A percentile compares a stretch with the other conserved stretches of the same genome.
phyloP scores from a whole-genome alignment of 2,888 invertebrate species.

The Plebejus anna region DNA sequence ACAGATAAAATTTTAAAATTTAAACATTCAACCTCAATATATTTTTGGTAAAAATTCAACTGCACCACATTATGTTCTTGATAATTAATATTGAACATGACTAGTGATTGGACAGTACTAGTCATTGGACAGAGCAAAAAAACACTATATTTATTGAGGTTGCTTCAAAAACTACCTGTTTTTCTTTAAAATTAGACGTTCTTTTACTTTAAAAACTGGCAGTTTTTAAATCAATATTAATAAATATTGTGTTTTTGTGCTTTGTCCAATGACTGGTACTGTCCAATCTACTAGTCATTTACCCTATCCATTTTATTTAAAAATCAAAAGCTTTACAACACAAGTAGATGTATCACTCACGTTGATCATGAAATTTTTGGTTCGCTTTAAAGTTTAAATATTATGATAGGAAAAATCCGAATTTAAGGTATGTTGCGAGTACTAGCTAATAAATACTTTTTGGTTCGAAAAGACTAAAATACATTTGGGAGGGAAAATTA shows the following conservation, averaged over 20 bases:
- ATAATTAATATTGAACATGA: background rate
- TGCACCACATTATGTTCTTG: slow-evolving; percentile 13
- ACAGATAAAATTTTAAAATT: slow-evolving; percentile 31
- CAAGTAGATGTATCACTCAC: background rate
- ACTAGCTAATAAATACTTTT: slow-evolving; percentile 47
- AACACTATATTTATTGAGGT: too few relatives aligned
- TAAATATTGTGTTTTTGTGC: too few relatives aligned
- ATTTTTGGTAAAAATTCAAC: slow-evolving; percentile 41
- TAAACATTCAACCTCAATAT: slow-evolving; percentile 34
- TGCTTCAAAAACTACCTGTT: too few relatives aligned
- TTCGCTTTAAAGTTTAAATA: background rate
- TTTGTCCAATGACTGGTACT: too few relatives aligned
- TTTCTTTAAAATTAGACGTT: too few relatives aligned
- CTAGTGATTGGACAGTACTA: too few relatives aligned
- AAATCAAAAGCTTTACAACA: slow-evolving; percentile 22
- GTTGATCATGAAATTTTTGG: background rate
- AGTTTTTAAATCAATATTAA: too few relatives aligned
- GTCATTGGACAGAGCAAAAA: too few relatives aligned
- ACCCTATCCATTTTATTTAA: background rate
- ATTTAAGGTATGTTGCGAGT: slow-evolving; percentile 15
- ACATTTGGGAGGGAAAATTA: slow-evolving; percentile 50
- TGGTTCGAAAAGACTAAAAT: slow-evolving; percentile 56
- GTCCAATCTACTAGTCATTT: too few relatives aligned
- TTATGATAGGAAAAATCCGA: background rate
- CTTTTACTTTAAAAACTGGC: too few relatives aligned